Evolutionary conservation across 2,113 vertebrate genomes (phyloP).

Genomic region (Rissa tridactyla): DNA sequence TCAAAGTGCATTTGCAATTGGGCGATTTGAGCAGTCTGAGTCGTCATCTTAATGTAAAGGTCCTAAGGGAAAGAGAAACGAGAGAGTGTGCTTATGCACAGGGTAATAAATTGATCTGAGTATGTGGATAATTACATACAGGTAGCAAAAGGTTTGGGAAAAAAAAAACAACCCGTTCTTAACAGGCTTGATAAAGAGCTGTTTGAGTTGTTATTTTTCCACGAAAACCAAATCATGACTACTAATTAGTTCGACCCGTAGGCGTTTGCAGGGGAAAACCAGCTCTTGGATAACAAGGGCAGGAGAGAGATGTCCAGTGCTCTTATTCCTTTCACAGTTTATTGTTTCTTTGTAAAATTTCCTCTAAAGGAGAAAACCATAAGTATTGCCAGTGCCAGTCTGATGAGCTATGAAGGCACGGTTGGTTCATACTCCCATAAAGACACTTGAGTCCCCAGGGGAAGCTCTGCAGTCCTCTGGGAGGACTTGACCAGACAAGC

Average conservation of each 20-base stretch:
- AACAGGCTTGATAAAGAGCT: background rate
- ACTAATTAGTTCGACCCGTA: background rate
- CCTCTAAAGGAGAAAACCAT: background rate
- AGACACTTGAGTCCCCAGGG: too few species aligned
- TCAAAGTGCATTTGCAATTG: conserved; percentile 25
- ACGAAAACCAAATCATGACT: background rate
- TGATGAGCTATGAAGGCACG: background rate
- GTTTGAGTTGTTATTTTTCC: background rate
- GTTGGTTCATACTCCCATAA: background rate
- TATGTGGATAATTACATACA: background rate
- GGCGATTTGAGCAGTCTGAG: background rate
- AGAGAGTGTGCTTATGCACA: background rate
- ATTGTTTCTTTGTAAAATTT: background rate
- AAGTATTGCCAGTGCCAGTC: too few species aligned
- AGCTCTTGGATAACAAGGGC: background rate
- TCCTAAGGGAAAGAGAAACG: background rate
- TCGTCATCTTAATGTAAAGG: background rate
- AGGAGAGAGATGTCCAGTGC: background rate
- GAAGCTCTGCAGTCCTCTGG: background rate
- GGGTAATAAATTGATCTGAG: background rate
- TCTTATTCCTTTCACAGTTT: background rate
- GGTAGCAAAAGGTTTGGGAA: background rate
- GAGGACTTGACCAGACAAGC: background rate
- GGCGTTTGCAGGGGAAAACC: background rate
- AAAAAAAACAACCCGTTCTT: background rate